Evolutionary conservation across 2,797 vertebrate genomes (phyloP).

Genomic region (Anguilla obscura): DNA sequence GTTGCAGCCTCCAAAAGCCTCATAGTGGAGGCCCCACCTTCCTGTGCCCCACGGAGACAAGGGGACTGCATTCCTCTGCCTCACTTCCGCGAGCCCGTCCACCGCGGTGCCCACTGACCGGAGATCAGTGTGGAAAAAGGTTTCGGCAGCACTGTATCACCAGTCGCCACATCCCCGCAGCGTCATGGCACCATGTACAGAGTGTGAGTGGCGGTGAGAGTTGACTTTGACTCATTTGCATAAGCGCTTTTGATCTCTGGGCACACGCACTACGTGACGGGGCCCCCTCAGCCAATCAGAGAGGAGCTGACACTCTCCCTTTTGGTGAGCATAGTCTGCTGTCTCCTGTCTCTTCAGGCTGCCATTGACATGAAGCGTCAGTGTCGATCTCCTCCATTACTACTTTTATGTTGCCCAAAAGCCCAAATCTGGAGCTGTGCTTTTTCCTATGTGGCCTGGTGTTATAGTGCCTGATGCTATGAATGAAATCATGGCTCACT

Average conservation of each 20-base stretch:
- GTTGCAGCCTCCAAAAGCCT: background rate
- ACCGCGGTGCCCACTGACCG: background rate
- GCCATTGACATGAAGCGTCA: background rate
- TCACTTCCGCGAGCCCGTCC: background rate
- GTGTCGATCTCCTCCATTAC: background rate
- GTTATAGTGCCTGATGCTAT: background rate
- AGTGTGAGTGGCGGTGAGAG: background rate
- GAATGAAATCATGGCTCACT: background rate
- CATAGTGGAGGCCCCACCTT: background rate
- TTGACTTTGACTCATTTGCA: background rate
- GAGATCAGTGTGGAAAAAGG: background rate
- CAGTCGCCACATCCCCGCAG: background rate
- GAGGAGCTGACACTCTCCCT: background rate
- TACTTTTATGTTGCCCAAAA: background rate
- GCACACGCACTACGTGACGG: background rate
- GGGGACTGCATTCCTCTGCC: background rate
- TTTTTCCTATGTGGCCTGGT: background rate
- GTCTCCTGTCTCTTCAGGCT: background rate
- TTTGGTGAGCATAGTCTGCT: background rate
- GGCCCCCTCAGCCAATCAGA: background rate
- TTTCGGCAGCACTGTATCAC: background rate
- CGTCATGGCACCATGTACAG: background rate
- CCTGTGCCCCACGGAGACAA: background rate
- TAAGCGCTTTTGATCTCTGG: background rate
- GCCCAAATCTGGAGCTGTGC: background rate